Base-by-base conservation (phyloP, 2,797 vertebrate species). In the Enteromius anoplus region DNA sequence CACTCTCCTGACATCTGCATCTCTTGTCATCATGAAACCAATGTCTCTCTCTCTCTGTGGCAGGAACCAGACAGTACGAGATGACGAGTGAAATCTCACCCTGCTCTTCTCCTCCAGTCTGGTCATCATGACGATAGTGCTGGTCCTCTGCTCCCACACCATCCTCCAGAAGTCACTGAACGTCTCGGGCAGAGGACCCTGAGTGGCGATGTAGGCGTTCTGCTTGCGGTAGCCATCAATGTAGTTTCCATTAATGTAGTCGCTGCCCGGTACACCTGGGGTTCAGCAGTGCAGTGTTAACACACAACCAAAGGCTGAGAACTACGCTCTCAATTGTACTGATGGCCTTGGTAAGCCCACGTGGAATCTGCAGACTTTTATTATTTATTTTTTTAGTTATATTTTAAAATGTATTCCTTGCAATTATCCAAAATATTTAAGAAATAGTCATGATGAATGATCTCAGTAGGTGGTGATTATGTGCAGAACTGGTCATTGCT, bases 81-180 rank as follows among this genome's bases (percentile, higher is more conserved):
- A 66, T 12, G 51, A 19, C 6, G 11, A 26, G 23, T 66, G n/a
- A 84, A 45, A 19, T 64, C 94, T 93, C 89, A 99, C 98, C 94
- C 97, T 93, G 70, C 97, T 97, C 89, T 98, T 98, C 90, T 99
- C 97, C 87, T 99, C 97, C 40, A 99, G 93, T 66, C 96, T 94
- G 9, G 98, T 99, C 97, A 99, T 99, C 97, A 99, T 99, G 78
- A 98, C 93, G 9, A 99, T 95, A 1, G 96, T 98, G 86, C 93
- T 95, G 19, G 96, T 96, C 83, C 97, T 95, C 91, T 99, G 98
- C 42, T 99, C 98, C 98, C 98, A 99, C 87, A 99, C 95, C 97
- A 98, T 97, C 88, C 97, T 95, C 98, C 98, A 99, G 94, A 99
- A 99, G 89, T 99, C 97, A 0, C 94, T 95, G 87, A 99, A 94